These are phyloP conservation scores for Psephotus haematonotus DNA, from an alignment of 2,113 vertebrate species.

Conservation along the genomic window DNA sequence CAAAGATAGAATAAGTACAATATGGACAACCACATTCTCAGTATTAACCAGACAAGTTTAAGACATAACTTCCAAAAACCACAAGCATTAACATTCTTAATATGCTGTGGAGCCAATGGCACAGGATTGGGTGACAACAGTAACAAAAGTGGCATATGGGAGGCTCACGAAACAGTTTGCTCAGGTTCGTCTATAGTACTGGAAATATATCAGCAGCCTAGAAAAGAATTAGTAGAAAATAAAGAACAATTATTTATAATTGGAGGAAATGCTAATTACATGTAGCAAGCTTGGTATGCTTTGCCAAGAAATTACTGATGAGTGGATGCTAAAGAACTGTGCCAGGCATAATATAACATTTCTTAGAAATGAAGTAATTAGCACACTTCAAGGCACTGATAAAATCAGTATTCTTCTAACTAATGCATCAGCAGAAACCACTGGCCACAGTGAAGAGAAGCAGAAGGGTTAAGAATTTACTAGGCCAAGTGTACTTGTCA, in stretches of 20 bases:
- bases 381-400: neutral
- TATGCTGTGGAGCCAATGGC: neutral
- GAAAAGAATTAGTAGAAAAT: slow-evolving; percentile 46
- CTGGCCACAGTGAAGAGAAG: neutral
- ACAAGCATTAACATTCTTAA: neutral
- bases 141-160: neutral
- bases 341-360: slow-evolving; percentile 25
- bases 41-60: neutral
- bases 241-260: slow-evolving; percentile 35
- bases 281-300: neutral
- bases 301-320: neutral
- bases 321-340: neutral
- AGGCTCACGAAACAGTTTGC: neutral
- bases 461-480: slow-evolving; percentile 23
- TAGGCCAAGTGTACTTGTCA: neutral
- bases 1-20: neutral
- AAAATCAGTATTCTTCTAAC: slow-evolving; percentile 12
- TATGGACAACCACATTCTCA: neutral
- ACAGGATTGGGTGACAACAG: neutral
- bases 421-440: neutral
- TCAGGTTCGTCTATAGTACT: neutral
- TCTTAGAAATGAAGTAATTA: slow-evolving; percentile 41
- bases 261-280: slow-evolving; percentile 44
- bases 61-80: neutral
- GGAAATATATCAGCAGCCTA: neutral